Base-by-base conservation (phyloP, 2,797 vertebrate species). In the Smutsia temminckii region DNA sequence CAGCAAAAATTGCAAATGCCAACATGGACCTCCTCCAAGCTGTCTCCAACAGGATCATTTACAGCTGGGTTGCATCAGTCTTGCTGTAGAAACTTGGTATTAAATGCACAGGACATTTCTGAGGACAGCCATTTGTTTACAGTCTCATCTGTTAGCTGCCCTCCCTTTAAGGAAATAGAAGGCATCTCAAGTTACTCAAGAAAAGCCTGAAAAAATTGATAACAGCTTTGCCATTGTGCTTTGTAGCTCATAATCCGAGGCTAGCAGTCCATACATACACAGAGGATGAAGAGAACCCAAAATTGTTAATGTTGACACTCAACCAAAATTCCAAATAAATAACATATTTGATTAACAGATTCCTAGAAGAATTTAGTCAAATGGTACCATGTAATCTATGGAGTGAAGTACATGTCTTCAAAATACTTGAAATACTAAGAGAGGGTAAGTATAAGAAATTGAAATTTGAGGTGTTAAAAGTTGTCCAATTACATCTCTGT, bases 271-370 rank as follows among this genome's bases (percentile, higher is more conserved):
- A 27, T 79, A 61, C 53, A 46, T 51, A 49, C 17, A 63, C 29
- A 29, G 29, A 78, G n/a, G 29, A 72, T 53, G 4, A 20, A 37
- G 27, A 72, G 40, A 88, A 59, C 10, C 40, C 40, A 89, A 87
- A 71, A 23, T 68, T 63, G 72, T 25, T 66, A 74, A 90, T 51
- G 27, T 55, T 53, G 59, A 51, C n/a, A 84, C 51, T 69, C 75
- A 88, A 71, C n/a, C 42, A 93, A 51, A 95, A 83, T 88, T 75
- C 68, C 27, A 94, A 77, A 85, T 78, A 18, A 68, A 37, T n/a
- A 42, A 34, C 5, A 9, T 69, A 20, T 51, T 94, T 93, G 69
- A 80, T 21, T 51, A 49, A 29, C 13, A 40, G 4, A 16, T 74
- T 83, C 57, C 20, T 66, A 2, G 40, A 92, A 92, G 64, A 83